phyloP scores from a whole-genome alignment of 2,888 invertebrate species.

The Eristalis arbustorum region DNA sequence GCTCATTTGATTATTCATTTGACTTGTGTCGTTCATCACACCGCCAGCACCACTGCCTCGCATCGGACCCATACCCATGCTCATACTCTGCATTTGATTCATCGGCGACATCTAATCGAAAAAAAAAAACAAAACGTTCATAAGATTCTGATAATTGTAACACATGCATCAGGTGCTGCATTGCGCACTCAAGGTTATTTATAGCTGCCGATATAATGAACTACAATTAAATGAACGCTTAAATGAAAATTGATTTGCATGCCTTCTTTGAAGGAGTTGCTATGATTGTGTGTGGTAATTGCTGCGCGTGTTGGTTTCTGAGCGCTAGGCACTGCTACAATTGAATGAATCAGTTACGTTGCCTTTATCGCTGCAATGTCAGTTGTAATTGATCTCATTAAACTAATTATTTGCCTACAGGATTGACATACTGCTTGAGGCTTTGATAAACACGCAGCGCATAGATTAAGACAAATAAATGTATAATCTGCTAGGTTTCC shows the following conservation, averaged over 20 bases:
- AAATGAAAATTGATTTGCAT: slow-evolving; percentile 67
- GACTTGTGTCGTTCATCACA: slow-evolving; percentile 70
- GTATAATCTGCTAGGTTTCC: too few relatives aligned
- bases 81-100: slow-evolving; percentile 88
- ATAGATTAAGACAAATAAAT: background rate
- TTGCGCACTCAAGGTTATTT: slow-evolving; percentile 55
- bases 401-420: slow-evolving; percentile 26
- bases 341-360: background rate
- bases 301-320: background rate
- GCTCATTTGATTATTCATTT: slow-evolving; percentile 85
- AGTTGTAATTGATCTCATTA: slow-evolving; percentile 61
- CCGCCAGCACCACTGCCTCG: slow-evolving; percentile 64
- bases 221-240: slow-evolving; percentile 66
- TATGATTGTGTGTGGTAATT: slow-evolving; percentile 43
- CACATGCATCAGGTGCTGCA: slow-evolving; percentile 51
- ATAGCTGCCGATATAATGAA: slow-evolving; percentile 60
- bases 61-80: slow-evolving; percentile 82
- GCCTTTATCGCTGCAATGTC: slow-evolving; percentile 54
- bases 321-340: background rate
- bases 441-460: slow-evolving; percentile 5
- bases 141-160: slow-evolving; percentile 8
- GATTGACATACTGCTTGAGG: background rate
- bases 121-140: slow-evolving; percentile 26
- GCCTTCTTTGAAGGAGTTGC: slow-evolving; percentile 24
- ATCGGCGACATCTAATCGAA: slow-evolving; percentile 84